Percentiles rank a stretch among this genome's conserved stretches.
Conservation (phyloP, 2,888 invertebrate species). For the Osedax frankpressi region DNA sequence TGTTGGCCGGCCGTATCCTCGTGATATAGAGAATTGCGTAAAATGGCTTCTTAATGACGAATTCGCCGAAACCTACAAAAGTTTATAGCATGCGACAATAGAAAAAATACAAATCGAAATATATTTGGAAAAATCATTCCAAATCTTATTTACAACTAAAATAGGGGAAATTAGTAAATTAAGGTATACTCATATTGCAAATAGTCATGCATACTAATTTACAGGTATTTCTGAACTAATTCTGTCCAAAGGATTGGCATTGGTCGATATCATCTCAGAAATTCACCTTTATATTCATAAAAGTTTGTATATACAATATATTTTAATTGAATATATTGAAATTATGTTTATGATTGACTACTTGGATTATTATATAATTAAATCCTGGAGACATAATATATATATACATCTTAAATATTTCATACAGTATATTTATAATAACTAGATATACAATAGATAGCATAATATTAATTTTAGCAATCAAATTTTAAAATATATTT, state of each 20-base stretch:
- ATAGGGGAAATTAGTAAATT: background rate
- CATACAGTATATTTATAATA: too few species aligned
- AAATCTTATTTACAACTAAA: background rate
- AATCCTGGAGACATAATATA: too few species aligned
- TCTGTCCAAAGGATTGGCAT: constrained; percentile 73
- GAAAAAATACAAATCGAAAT: too few species aligned
- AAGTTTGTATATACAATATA: constrained; percentile 50
- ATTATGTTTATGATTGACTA: too few species aligned
- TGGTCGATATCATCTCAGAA: constrained; percentile 83
- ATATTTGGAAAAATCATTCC: background rate
- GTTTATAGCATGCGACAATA: too few species aligned
- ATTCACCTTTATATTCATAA: constrained; percentile 72
- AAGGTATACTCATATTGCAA: background rate
- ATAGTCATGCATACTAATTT: background rate
- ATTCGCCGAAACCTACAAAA: constrained; percentile 61
- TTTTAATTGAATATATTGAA: background rate
- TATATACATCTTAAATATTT: too few species aligned
- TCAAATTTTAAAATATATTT: too few species aligned
- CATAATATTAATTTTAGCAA: too few species aligned
- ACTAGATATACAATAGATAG: too few species aligned
- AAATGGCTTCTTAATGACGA: constrained; percentile 63
- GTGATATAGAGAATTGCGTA: constrained; percentile 74
- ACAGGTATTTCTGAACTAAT: constrained; percentile 60
- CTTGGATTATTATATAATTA: too few species aligned
- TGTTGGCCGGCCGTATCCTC: constrained; percentile 83